Evolutionary conservation across 2,113 vertebrate species (phyloP), one percentile per base, ranked within the genome.

Genomic region (Mobula hypostoma): DNA sequence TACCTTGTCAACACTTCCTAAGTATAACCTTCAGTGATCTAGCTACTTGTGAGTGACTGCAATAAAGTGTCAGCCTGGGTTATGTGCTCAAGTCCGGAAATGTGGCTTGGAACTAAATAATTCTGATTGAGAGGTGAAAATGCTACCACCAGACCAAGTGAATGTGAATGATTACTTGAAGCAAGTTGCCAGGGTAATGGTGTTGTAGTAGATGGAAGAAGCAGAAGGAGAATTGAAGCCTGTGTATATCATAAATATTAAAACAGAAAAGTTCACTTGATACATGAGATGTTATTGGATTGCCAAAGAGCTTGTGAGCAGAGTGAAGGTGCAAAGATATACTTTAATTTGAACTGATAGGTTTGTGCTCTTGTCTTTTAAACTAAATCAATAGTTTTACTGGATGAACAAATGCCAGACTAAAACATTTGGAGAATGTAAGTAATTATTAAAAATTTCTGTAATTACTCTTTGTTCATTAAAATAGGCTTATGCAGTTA

Each of bases 401-500:
- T 74, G 66, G 68, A 74, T 48, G 36, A 32, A 24, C 36, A 93
- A 48, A 72, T 11, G 6, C 70, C 63, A 93, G 19, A 11, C 68
- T 2, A 74, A 68, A 74, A 48, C 7, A 48, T 72, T 93, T 32
- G 40, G 68, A 68, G 36, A 27, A 36, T 8, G 19, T 32, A 36
- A 74, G 68, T 48, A 70, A 88, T 88, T 72, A 72, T 74, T 93
- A 36, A 21, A 27, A 70, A 2, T 24, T 70, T 48, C 90, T 48
- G 21, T 40, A 74, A 17, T 72, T 40, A 24, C 32, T 93, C 1
- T 11, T 40, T 74, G 90, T 48, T 74, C 36, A 70, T 93, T 74
- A 40, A 72, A 93, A 93, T 93, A 72, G 90, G 90, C 19, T 48
- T n/a, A 68, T 40, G 63, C 66, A 92, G 66, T 92, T 40, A 72